Evolutionary conservation across 1,140 invertebrate species (phyloP), one percentile per base, ranked within the genome.

Genomic region (Drosophila sp.): DNA sequence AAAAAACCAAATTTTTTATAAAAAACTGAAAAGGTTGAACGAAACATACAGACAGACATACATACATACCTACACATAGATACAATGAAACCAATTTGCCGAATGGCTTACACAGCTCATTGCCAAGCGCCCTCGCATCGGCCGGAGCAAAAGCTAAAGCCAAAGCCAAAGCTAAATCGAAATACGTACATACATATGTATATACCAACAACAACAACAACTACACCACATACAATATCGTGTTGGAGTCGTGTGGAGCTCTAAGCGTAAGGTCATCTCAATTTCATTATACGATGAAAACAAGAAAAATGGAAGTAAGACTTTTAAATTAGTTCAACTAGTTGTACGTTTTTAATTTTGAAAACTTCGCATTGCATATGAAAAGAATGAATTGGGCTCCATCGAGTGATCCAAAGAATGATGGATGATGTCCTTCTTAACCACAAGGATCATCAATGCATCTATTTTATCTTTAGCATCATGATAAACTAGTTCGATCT

Each of bases 21-120:
- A 35, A 58, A 57, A 33, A 57, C 56, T 35, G 32, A 58, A 58
- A 58, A 58, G 44, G 44, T 50, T 50, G 44, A 50, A 50, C 44
- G 44, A 50, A 50, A 50, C 44, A 27, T 50, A 50, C 44, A 50
- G 23, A 47, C 44, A 47, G 44, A 47, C 44, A 41, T n/a, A 41
- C 40, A 41, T 41, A 41, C 30, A 50, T 27, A 50, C 44, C 23
- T 50, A 50, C 44, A 47, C 44, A 47, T 47, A 47, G 11, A 57
- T 58, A 58, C 56, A 58, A 58, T 58, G 56, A 58, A 58, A 58
- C 56, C 56, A 58, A 58, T 58, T 58, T 58, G 56, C 56, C 56
- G 55, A 57, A 57, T 57, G 55, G 55, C 44, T 50, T 50, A 50
- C 55, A 57, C 30, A 57, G 55, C 55, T 57, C 55, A 58, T 58